These are phyloP conservation scores for Actinopyga echinites DNA, from an alignment of 53 echinoderm and acorn worm genomes.

Conservation along the genomic window DNA sequence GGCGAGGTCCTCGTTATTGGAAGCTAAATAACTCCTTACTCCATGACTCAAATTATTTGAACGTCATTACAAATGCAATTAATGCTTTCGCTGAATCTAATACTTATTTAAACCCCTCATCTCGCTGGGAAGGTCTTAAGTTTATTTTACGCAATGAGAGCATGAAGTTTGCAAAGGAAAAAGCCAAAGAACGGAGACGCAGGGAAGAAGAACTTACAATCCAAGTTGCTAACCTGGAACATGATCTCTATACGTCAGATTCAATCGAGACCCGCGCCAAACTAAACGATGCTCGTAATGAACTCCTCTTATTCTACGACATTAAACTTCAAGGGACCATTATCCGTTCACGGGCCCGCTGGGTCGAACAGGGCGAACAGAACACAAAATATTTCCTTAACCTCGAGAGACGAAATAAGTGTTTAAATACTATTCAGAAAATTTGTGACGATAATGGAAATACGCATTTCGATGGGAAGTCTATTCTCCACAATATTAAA, in stretches of 20 bases:
- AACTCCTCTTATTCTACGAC: neutral
- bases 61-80: neutral
- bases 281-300: constrained; percentile 1
- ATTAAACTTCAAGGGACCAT: constrained; percentile 8
- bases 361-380: constrained; percentile 12
- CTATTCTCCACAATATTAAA: neutral
- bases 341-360: neutral
- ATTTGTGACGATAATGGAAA: neutral
- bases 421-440: neutral
- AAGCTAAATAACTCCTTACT: too few relatives aligned
- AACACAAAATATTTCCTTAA: neutral
- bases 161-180: neutral
- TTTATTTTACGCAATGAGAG: neutral
- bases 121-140: neutral
- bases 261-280: neutral
- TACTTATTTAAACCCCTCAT: neutral
- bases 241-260: neutral
- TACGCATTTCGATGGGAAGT: neutral
- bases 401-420: neutral
- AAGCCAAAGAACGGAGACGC: neutral
- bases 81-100: neutral
- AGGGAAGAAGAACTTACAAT: neutral
- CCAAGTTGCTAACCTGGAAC: neutral
- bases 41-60: neutral
- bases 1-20: too few relatives aligned